Conservation (phyloP, 2,888 invertebrate species). For the Scaeva pyrastri region DNA sequence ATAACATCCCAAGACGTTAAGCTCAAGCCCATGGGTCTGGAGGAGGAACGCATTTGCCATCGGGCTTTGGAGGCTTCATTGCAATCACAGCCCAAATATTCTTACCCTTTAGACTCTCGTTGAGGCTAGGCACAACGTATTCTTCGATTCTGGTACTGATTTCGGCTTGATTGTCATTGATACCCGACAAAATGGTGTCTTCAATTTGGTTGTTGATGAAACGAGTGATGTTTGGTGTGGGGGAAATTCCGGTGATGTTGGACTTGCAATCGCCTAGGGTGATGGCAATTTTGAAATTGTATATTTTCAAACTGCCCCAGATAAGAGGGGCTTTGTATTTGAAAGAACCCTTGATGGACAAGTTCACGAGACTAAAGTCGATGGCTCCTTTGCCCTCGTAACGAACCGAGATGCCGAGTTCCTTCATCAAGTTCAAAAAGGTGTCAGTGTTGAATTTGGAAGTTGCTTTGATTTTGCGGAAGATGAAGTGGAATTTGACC, state of each 20-base stretch:
- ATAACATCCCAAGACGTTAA: not conserved
- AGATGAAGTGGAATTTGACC: conserved; percentile 73
- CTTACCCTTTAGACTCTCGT: conserved; percentile 80
- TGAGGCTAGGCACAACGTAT: conserved; percentile 79
- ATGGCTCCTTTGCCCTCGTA: conserved; percentile 80
- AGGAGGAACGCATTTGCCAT: conserved; percentile 78
- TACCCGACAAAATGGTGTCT: conserved; percentile 76
- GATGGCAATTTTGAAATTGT: conserved; percentile 79
- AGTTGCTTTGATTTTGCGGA: conserved; percentile 57
- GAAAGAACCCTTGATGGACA: conserved; percentile 79
- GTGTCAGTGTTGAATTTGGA: conserved; percentile 57
- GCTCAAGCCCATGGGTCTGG: conserved; percentile 81
- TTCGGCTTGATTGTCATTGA: conserved; percentile 78
- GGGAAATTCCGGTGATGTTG: conserved; percentile 79
- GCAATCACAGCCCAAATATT: conserved; percentile 62
- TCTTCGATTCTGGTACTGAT: conserved; percentile 80
- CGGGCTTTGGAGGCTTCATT: conserved; percentile 42
- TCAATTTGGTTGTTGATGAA: conserved; percentile 79
- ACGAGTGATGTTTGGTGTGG: conserved; percentile 78
- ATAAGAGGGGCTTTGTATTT: conserved; percentile 80
- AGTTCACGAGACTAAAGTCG: conserved; percentile 79
- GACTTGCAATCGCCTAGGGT: conserved; percentile 78
- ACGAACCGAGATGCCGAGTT: conserved; percentile 78
- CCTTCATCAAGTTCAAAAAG: conserved; percentile 36
- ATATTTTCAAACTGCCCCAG: conserved; percentile 81